These are phyloP conservation scores for Schizopygopsis malacanthus DNA, from an alignment of 2,797 vertebrate genomes.

Conservation along the genomic window DNA sequence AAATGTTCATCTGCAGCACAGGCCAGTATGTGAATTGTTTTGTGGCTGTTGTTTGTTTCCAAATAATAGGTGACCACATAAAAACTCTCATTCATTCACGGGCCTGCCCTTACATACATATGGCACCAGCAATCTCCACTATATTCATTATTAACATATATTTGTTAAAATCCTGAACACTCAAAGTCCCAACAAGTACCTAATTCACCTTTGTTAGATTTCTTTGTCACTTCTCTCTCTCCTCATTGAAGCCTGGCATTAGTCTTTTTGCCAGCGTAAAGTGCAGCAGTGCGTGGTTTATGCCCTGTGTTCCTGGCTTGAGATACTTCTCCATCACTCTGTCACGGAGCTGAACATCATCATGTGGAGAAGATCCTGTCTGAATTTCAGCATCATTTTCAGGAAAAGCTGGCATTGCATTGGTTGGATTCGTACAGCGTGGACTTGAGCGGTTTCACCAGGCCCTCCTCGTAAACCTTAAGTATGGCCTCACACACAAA, in stretches of 20 bases:
- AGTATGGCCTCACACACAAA: slow-evolving; percentile 99
- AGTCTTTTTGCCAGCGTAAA: slow-evolving; percentile 91
- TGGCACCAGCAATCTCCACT: slow-evolving; percentile 86
- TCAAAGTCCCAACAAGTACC: slow-evolving; percentile 77
- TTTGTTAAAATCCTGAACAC: slow-evolving; percentile 83
- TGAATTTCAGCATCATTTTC: slow-evolving; percentile 16
- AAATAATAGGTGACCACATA: slow-evolving; percentile 48
- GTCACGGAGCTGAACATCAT: slow-evolving; percentile 12
- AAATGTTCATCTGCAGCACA: slow-evolving; percentile 73
- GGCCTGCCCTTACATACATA: slow-evolving; percentile 75
- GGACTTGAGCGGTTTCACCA: slow-evolving; percentile 86
- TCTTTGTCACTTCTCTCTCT: slow-evolving; percentile 63
- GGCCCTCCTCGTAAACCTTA: slow-evolving; percentile 94
- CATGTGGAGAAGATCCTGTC: slow-evolving; percentile 45
- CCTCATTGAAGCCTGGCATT: slow-evolving; percentile 64
- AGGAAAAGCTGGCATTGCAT: slow-evolving; percentile 60
- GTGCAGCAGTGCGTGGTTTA: slow-evolving; percentile 99
- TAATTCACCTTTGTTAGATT: slow-evolving; percentile 74
- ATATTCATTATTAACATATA: slow-evolving; percentile 56
- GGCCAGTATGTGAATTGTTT: slow-evolving; percentile 58
- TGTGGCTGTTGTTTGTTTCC: slow-evolving; percentile 9
- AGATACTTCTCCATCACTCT: slow-evolving; percentile 55
- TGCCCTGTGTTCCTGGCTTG: slow-evolving; percentile 67
- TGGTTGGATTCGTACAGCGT: slow-evolving; percentile 80
- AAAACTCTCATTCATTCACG: slow-evolving; percentile 57